These are phyloP conservation scores for Monarcha castaneiventris DNA, from an alignment of 2,113 vertebrate genomes.

Conservation along the genomic window DNA sequence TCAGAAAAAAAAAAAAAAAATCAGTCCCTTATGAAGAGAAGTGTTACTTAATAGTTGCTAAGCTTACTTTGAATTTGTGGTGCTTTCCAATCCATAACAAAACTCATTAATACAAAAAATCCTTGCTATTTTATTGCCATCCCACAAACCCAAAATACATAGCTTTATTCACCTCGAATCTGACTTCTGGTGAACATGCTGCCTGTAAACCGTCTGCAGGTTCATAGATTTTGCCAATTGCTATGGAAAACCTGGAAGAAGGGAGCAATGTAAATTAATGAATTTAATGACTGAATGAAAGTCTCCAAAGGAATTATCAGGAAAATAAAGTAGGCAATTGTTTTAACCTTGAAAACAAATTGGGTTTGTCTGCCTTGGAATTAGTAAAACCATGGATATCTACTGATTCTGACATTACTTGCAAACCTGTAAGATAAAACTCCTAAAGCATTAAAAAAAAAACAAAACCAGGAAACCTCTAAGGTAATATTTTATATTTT, in stretches of 20 bases:
- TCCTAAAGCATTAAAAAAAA: neutral
- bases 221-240: neutral
- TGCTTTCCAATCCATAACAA: neutral
- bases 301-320: neutral
- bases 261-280: neutral
- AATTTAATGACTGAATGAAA: neutral
- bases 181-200: neutral
- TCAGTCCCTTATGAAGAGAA: neutral
- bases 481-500: neutral
- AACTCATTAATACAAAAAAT: neutral
- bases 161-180: neutral
- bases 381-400: neutral
- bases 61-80: neutral
- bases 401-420: neutral
- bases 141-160: neutral
- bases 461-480: neutral
- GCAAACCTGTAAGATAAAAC: neutral
- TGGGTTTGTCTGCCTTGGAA: neutral
- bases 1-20: neutral
- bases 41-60: neutral
- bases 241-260: neutral
- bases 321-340: neutral
- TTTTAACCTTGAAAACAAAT: neutral
- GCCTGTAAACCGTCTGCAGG: neutral
- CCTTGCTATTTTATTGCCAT: neutral